phyloP scores from a whole-genome alignment of 2,797 vertebrate genomes.

The Platyrinchus mystaceus region DNA sequence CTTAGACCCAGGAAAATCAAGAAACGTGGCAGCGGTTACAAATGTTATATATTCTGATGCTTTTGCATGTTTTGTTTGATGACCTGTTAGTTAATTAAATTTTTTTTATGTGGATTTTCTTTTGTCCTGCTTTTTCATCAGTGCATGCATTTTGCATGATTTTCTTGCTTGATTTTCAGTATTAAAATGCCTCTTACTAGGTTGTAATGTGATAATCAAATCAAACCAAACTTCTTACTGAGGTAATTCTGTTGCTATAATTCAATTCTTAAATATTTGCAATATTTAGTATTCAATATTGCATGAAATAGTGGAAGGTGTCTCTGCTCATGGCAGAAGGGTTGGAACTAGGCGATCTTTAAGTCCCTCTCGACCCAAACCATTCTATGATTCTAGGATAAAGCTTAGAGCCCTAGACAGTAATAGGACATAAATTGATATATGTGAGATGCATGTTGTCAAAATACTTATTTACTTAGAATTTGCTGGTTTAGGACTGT shows the following conservation, averaged over 20 bases:
- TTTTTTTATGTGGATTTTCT: background rate
- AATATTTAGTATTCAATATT: background rate
- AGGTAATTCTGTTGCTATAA: background rate
- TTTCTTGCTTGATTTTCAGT: background rate
- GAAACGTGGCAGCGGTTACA: background rate
- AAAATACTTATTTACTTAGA: background rate
- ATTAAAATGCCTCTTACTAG: background rate
- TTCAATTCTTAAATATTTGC: background rate
- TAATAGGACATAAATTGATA: background rate
- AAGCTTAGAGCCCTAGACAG: background rate
- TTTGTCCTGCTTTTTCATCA: background rate
- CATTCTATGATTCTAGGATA: background rate
- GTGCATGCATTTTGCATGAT: background rate
- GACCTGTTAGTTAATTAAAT: background rate
- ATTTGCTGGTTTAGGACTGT: background rate
- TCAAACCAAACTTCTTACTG: background rate
- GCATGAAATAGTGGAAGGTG: background rate
- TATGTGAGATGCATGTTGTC: background rate
- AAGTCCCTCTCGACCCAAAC: background rate
- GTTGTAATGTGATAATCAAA: background rate
- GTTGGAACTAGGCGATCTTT: background rate
- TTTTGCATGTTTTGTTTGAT: background rate
- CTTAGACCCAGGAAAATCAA: background rate
- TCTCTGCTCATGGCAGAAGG: background rate
- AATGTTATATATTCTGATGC: background rate